Conservation (phyloP, 2,797 vertebrate species). For the Masticophis lateralis region DNA sequence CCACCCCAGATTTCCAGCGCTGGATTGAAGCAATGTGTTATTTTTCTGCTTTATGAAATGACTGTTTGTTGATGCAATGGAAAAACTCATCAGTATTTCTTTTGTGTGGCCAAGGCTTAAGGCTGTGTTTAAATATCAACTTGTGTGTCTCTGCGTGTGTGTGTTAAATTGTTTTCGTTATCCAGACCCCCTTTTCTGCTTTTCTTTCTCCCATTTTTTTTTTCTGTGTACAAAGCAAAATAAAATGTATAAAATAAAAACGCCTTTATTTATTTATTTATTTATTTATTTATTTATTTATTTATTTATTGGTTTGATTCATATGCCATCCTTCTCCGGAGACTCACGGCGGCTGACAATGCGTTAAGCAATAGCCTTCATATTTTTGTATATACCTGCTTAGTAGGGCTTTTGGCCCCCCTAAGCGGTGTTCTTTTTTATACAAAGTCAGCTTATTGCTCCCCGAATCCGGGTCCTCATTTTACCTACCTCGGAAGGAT, state of each 20-base stretch:
- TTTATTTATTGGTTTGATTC: no score
- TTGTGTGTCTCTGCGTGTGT: background rate
- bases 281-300: no score
- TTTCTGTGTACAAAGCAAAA: background rate
- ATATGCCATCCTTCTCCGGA: no score
- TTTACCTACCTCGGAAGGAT: no score
- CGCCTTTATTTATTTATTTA: no score
- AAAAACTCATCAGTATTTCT: background rate
- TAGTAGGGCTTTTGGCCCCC: no score
- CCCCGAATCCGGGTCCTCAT: no score
- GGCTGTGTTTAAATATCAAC: background rate
- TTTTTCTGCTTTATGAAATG: background rate
- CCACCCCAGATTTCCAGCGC: background rate
- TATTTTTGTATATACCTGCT: no score
- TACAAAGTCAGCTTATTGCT: no score
- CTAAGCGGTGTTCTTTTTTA: no score
- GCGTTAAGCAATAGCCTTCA: no score
- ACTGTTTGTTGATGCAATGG: background rate
- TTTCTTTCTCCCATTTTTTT: background rate
- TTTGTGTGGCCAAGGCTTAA: background rate
- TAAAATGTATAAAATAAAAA: background rate
- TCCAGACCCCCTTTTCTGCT: background rate
- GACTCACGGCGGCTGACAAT: no score
- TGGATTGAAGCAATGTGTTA: background rate
- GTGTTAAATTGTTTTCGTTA: background rate